Percentiles rank a stretch among this genome's conserved stretches.
Conservation (phyloP, 2,888 invertebrate genomes). For the Ernsta delagoae region DNA sequence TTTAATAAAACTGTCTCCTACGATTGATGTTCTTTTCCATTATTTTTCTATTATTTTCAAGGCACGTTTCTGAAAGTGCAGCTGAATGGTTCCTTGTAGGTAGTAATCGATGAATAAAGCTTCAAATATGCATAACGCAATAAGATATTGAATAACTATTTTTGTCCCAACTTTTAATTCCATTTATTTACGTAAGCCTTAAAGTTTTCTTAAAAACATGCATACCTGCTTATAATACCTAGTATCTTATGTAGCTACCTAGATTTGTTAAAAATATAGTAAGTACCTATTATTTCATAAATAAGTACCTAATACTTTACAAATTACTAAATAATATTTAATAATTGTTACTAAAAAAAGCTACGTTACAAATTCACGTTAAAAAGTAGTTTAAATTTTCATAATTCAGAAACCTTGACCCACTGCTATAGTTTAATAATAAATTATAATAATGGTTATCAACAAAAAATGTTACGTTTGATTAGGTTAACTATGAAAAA, state of each 20-base stretch:
- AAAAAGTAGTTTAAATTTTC: background rate
- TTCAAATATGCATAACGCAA: conserved; percentile 9
- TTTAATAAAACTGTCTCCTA: conserved; percentile 7
- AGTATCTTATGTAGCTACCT: no score
- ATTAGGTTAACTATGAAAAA: no score
- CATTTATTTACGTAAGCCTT: no score
- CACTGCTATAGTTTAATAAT: background rate
- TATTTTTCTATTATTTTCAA: conserved; percentile 18
- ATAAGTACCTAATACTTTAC: no score
- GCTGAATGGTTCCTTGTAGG: background rate
- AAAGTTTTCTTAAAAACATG: no score
- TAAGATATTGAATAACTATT: background rate
- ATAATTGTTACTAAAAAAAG: background rate
- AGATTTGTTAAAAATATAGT: no score
- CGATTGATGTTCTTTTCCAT: conserved; percentile 15
- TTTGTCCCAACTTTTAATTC: background rate
- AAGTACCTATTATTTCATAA: no score
- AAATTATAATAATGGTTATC: background rate
- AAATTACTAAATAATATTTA: no score
- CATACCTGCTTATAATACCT: no score
- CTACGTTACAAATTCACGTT: background rate
- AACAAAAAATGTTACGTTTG: background rate
- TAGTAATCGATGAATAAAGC: background rate
- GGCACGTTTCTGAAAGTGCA: conserved; percentile 24
- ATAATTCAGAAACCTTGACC: background rate